These are phyloP conservation scores for Achroia grisella DNA, from an alignment of 1,140 invertebrate species.

Conservation along the genomic window DNA sequence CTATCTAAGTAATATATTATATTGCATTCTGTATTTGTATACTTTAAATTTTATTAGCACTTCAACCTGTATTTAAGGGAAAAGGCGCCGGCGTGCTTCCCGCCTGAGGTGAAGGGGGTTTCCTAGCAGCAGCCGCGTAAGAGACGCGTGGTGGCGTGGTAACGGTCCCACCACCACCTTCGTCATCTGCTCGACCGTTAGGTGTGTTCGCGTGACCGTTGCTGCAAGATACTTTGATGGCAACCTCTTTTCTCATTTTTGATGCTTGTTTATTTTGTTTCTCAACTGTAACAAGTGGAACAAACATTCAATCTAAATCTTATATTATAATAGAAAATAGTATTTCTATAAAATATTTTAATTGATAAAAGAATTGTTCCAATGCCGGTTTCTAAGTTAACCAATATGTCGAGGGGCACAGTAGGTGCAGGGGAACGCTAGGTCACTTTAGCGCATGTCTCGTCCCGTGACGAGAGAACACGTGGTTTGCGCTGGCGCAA, in stretches of 20 bases:
- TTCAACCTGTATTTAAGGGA: constrained; percentile 41
- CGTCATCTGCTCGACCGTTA: constrained; percentile 60
- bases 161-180: constrained; percentile 45
- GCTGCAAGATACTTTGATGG: constrained; percentile 44
- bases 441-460: constrained; percentile 39
- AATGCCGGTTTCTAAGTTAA: constrained; percentile 22
- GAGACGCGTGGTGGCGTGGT: constrained; percentile 44
- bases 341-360: too few relatives aligned
- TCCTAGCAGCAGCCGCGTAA: constrained; percentile 60
- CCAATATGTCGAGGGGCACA: constrained; percentile 7
- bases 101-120: constrained; percentile 46
- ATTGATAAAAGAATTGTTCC: constrained; percentile 6
- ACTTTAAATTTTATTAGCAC: too few relatives aligned
- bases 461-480: constrained; percentile 61
- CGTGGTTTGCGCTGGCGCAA: constrained; percentile 61
- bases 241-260: constrained; percentile 58
- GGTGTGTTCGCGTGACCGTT: constrained; percentile 55
- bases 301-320: not conserved
- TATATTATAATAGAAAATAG: too few relatives aligned
- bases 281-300: constrained; percentile 37
- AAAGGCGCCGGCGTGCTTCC: constrained; percentile 42
- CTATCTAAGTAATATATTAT: too few relatives aligned
- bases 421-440: constrained; percentile 17
- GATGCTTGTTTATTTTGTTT: constrained; percentile 45
- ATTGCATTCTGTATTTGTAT: too few relatives aligned